Percentiles rank a stretch among this genome's conserved stretches.
Conservation (phyloP, 2,888 invertebrate species). For the Drosophila paranaensis region DNA sequence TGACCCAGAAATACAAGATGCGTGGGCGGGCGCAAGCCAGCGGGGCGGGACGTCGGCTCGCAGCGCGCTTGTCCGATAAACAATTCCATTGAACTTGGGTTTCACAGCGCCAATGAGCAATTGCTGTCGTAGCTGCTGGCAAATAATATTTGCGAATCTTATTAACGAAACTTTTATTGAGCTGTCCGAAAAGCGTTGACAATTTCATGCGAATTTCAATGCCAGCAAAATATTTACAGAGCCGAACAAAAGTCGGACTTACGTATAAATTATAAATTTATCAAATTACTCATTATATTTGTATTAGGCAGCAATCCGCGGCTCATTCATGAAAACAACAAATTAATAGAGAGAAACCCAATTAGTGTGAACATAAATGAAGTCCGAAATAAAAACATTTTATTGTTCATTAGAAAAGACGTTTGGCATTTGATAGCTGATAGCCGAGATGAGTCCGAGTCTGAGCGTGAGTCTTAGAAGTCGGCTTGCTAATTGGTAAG, state of each 20-base stretch:
- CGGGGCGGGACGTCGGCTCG: slow-evolving; percentile 22
- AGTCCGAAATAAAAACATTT: slow-evolving; percentile 46
- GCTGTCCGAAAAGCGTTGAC: slow-evolving; percentile 31
- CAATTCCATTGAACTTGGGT: slow-evolving; percentile 69
- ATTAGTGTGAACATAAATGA: slow-evolving; percentile 64
- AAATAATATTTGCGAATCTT: slow-evolving; percentile 60
- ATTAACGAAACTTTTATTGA: slow-evolving; percentile 53
- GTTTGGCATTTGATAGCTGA: slow-evolving; percentile 11
- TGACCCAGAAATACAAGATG: slow-evolving; percentile 50
- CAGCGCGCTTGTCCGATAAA: slow-evolving; percentile 28
- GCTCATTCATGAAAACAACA: slow-evolving; percentile 47
- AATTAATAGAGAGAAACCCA: slow-evolving; percentile 2
- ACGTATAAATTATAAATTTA: slow-evolving; percentile 37
- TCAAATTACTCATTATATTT: slow-evolving; percentile 60
- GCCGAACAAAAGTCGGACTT: slow-evolving; percentile 4
- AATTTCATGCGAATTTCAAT: slow-evolving; percentile 64
- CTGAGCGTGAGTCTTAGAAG: slow-evolving; percentile 13
- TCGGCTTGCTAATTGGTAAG: slow-evolving; percentile 59
- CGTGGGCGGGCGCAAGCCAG: slow-evolving; percentile 32
- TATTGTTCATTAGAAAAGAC: slow-evolving; percentile 48
- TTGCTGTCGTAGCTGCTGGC: slow-evolving; percentile 39
- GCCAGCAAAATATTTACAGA: slow-evolving; percentile 55
- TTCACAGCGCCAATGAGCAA: slow-evolving; percentile 38
- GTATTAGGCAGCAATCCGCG: slow-evolving; percentile 12
- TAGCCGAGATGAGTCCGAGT: not conserved